These are phyloP conservation scores for Rhagium mordax DNA, from an alignment of 2,888 invertebrate species.

Conservation along the genomic window DNA sequence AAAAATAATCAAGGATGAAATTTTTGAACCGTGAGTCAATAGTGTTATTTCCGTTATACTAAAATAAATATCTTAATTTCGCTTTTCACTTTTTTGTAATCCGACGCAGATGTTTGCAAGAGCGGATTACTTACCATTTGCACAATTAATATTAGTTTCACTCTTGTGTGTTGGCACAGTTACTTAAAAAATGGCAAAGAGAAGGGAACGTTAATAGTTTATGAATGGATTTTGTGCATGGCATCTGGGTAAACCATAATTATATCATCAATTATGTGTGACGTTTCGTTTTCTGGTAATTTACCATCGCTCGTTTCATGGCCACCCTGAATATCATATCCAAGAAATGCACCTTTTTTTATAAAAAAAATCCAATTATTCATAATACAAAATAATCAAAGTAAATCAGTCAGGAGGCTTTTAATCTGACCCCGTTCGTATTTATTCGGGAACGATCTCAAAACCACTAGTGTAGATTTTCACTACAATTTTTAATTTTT, in stretches of 20 bases:
- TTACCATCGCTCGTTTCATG: too few species aligned
- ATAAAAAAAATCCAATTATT: too few species aligned
- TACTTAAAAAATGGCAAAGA: slow-evolving; percentile 3
- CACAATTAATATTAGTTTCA: slow-evolving; percentile 11
- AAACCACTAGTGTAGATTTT: too few species aligned
- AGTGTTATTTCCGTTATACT: slow-evolving; percentile 34
- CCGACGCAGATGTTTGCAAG: slow-evolving; percentile 29
- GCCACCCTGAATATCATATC: too few species aligned
- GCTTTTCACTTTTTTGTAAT: slow-evolving; percentile 37
- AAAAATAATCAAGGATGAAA: slow-evolving; percentile 33
- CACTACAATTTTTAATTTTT: too few species aligned
- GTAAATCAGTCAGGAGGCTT: too few species aligned
- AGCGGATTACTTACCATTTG: slow-evolving; percentile 8
- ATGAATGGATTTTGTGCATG: neutral
- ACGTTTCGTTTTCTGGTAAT: too few species aligned
- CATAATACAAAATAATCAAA: too few species aligned
- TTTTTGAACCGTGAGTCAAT: slow-evolving; percentile 35
- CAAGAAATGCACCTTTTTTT: too few species aligned
- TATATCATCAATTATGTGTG: neutral
- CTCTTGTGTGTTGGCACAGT: slow-evolving; percentile 3
- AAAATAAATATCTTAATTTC: slow-evolving; percentile 28
- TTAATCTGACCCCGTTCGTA: too few species aligned
- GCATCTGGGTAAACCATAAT: neutral
- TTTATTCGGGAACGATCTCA: too few species aligned
- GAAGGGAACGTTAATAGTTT: slow-evolving; percentile 16